phyloP scores from a whole-genome alignment of 1,140 invertebrate genomes.

The Drosophila nasuta region DNA sequence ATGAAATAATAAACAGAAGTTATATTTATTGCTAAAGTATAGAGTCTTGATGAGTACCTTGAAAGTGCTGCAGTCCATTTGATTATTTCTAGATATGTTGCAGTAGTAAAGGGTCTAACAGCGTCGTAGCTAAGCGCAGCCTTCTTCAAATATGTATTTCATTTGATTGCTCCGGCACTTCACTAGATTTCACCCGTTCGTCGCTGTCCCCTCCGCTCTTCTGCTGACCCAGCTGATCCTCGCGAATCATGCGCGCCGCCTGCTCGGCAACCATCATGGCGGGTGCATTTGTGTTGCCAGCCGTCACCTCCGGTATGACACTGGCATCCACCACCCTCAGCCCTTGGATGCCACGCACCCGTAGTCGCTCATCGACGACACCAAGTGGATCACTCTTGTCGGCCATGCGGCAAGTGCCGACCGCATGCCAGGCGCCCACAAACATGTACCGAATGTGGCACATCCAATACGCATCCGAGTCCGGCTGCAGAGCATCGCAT shows the following conservation, averaged over 20 bases:
- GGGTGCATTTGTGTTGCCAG: constrained; percentile 91
- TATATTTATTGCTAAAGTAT: too few relatives aligned
- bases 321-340: constrained; percentile 92
- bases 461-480: constrained; percentile 87
- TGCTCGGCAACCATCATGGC: constrained; percentile 92
- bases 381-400: constrained; percentile 86
- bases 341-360: constrained; percentile 88
- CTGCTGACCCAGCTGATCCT: constrained; percentile 65
- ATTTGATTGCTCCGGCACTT: background rate
- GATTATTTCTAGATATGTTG: background rate
- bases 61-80: background rate
- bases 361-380: constrained; percentile 89
- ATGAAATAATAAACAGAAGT: too few relatives aligned
- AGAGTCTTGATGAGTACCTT: too few relatives aligned
- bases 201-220: background rate
- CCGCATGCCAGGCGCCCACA: constrained; percentile 89
- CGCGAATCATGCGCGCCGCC: constrained; percentile 89
- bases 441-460: constrained; percentile 88
- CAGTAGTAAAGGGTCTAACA: background rate
- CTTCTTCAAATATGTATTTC: background rate
- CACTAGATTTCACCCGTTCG: too few relatives aligned
- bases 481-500: constrained; percentile 82
- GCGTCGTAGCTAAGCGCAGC: background rate
- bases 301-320: constrained; percentile 91
- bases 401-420: constrained; percentile 92